Conservation (phyloP, 2,888 invertebrate genomes). For the Hoplodrina ambigua region DNA sequence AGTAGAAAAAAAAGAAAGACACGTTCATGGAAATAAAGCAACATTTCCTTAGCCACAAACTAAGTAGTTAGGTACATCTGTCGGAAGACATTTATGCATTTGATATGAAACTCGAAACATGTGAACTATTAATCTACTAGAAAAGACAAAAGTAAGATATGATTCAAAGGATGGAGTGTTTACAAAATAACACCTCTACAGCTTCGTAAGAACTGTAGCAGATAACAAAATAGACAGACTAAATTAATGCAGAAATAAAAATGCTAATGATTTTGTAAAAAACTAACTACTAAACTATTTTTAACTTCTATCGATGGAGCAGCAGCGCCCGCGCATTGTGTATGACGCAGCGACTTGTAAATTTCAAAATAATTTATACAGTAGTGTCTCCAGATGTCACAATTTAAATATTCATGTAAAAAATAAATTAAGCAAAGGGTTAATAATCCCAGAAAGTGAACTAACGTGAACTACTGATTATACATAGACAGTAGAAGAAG, state of each 20-base stretch:
- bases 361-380: slow-evolving; percentile 29
- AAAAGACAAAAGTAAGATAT: not conserved
- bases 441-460: slow-evolving; percentile 25
- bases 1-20: no score
- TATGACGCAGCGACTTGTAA: slow-evolving; percentile 55
- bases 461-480: slow-evolving; percentile 13
- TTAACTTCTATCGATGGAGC: not conserved
- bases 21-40: no score
- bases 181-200: not conserved
- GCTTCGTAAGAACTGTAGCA: not conserved
- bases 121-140: not conserved
- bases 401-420: slow-evolving; percentile 48
- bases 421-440: slow-evolving; percentile 37
- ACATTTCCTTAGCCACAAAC: no score
- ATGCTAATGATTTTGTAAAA: not conserved
- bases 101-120: not conserved
- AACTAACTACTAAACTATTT: slow-evolving; percentile 16
- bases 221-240: not conserved
- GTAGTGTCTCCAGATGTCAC: slow-evolving; percentile 32
- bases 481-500: not conserved
- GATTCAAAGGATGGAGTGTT: no score
- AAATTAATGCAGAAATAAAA: not conserved
- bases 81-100: not conserved
- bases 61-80: no score
- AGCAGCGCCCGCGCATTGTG: not conserved